phyloP scores from a whole-genome alignment of 1,140 invertebrate species.

The Dreissena rostriformis region DNA sequence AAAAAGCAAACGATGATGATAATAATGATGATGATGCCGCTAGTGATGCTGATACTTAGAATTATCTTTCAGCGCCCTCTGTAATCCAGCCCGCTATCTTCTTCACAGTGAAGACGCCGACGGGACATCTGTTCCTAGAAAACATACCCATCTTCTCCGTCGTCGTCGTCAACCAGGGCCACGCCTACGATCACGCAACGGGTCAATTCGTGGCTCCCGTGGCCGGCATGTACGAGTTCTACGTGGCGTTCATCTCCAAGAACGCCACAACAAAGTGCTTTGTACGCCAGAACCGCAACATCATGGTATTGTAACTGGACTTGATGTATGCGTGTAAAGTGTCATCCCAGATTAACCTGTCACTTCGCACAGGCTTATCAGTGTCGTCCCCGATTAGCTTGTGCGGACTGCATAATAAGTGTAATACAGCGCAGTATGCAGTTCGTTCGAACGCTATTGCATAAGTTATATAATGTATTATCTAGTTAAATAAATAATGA shows the following conservation, averaged over 20 bases:
- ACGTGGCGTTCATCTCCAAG: constrained; percentile 10
- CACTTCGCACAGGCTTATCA: too few relatives aligned
- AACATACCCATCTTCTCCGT: constrained; percentile 15
- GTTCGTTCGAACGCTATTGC: too few relatives aligned
- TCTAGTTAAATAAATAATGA: too few relatives aligned
- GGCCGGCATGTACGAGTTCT: constrained; percentile 35
- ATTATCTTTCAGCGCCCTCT: background rate
- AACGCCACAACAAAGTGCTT: constrained; percentile 16
- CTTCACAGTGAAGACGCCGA: constrained; percentile 29
- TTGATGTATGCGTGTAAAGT: too few relatives aligned
- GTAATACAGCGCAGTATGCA: too few relatives aligned
- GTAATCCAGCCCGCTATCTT: background rate
- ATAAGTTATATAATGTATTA: too few relatives aligned
- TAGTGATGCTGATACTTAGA: too few relatives aligned
- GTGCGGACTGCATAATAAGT: too few relatives aligned
- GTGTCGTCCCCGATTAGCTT: too few relatives aligned
- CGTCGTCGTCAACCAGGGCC: constrained; percentile 4
- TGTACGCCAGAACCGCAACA: constrained; percentile 2
- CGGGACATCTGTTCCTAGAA: background rate
- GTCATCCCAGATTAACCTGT: too few relatives aligned
- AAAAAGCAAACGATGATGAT: too few relatives aligned
- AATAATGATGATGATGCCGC: too few relatives aligned
- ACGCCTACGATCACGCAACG: background rate
- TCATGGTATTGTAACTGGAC: background rate
- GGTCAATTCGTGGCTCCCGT: constrained; percentile 1